Base-by-base conservation (phyloP, 2,888 invertebrate genomes). In the Acleris cristana region DNA sequence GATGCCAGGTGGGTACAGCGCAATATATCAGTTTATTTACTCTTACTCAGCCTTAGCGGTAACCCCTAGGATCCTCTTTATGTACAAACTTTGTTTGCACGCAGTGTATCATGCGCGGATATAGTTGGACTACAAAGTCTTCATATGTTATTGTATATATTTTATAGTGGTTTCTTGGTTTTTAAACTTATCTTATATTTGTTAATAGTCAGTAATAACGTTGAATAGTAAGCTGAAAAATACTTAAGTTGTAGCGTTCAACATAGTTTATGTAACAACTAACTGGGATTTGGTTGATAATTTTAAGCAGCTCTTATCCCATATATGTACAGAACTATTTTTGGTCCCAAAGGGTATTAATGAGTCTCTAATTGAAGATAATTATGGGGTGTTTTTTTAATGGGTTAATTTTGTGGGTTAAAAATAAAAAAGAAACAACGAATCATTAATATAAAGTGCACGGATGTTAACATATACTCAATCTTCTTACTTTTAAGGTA, bases 1-100 rank as follows among this genome's bases (percentile, higher is more conserved):
- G 23, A 92, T 95, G 89, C 96, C 96, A 92, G 95, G 96, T 96
- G 88, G 69, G 72, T 40, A 23, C 23, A 34, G 34, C 10, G 34
- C 34, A 60, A 57, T 64, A 30, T 45, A 18, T 21, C 7, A 6
- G 19, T 26, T 26, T 54, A 26, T 30, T 52, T 30, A 16, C 54
- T 21, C 16, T 45, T 53, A n/a, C 51, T 54, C 54, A 48, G 48
- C 7, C 48, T 16, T 8, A 48, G 48, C 26, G 48, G 12, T 18
- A 58, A 49, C 6, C 63, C 40, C 34, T 44, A 57, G 51, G 64
- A 56, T 48, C 49, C 34, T 26, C 53, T 26, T n/a, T 30, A 48
- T 23, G 40, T 54, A 62, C 48, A 14, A 21, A 2, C 14, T 40
- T 10, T 51, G 60, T 61, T 61, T 52, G 52, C 52, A 51, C 19